Evolutionary conservation across 2,113 vertebrate species (phyloP).

Genomic region (Gnathonemus longibarbis): DNA sequence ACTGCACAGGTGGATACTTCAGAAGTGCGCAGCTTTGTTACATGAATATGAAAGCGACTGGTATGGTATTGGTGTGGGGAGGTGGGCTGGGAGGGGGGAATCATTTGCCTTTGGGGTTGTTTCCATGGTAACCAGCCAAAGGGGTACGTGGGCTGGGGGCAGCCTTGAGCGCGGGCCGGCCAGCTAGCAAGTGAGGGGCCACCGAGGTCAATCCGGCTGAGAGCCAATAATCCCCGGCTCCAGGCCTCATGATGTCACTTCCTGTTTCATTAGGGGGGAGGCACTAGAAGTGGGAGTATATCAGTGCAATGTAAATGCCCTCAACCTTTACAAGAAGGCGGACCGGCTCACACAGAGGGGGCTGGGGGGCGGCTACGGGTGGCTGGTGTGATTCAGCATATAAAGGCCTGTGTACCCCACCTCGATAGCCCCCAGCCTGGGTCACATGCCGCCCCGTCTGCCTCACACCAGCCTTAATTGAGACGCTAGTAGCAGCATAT

Average conservation of each 20-base stretch:
- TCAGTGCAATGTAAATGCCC: conserved; percentile 24
- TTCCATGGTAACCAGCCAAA: conserved; percentile 32
- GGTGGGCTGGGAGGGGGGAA: not conserved
- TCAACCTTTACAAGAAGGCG: conserved; percentile 36
- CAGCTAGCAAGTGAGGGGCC: not conserved
- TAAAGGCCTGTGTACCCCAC: not conserved
- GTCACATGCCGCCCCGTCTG: not conserved
- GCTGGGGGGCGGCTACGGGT: not conserved
- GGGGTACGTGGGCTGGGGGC: conserved; percentile 34
- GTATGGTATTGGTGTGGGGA: not conserved
- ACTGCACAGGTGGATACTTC: not conserved
- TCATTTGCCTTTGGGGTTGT: not conserved
- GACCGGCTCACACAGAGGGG: not conserved
- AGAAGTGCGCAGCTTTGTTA: not conserved
- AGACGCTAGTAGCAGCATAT: not conserved
- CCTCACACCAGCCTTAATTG: not conserved
- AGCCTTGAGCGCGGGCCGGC: not conserved
- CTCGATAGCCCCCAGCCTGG: not conserved
- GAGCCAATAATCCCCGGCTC: not conserved
- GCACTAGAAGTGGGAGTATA: conserved; percentile 26
- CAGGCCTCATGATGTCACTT: conserved; percentile 21
- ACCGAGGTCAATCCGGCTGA: not conserved
- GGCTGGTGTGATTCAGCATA: not conserved
- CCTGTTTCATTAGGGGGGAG: conserved; percentile 19
- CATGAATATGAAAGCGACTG: not conserved